These are phyloP conservation scores for Girardinichthys multiradiatus DNA, from an alignment of 2,113 vertebrate species.

Conservation along the genomic window DNA sequence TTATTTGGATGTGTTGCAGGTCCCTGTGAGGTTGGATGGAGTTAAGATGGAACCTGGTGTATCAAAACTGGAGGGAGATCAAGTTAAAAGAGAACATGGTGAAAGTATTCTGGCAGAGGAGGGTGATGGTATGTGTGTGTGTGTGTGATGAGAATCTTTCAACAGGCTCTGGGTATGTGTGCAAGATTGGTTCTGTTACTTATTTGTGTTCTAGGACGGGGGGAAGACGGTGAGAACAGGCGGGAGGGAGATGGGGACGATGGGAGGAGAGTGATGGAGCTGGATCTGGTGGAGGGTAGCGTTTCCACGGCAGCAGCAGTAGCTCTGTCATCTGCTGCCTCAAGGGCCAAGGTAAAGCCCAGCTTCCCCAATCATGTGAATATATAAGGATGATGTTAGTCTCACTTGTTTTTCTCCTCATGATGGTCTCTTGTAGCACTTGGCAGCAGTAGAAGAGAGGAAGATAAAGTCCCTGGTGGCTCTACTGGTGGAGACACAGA, in stretches of 20 bases:
- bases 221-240: slow-evolving; percentile 85
- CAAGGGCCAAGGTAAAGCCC: slow-evolving; percentile 94
- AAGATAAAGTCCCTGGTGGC: slow-evolving; percentile 98
- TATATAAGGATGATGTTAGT: neutral
- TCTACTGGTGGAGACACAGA: slow-evolving; percentile 95
- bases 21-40: slow-evolving; percentile 77
- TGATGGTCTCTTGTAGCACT: slow-evolving; percentile 79
- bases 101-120: slow-evolving; percentile 69
- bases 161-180: neutral
- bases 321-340: slow-evolving; percentile 93
- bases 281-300: slow-evolving; percentile 90
- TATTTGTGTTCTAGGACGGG: slow-evolving; percentile 72
- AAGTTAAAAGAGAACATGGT: slow-evolving; percentile 67
- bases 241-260: slow-evolving; percentile 85
- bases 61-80: slow-evolving; percentile 79
- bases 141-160: neutral
- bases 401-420: too few species aligned
- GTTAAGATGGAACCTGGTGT: slow-evolving; percentile 69
- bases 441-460: slow-evolving; percentile 95
- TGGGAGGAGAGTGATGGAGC: slow-evolving; percentile 85
- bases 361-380: neutral
- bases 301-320: slow-evolving; percentile 93
- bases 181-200: neutral
- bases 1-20: slow-evolving; percentile 62
- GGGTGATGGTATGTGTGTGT: slow-evolving; percentile 49